Evolutionary conservation across 2,888 invertebrate genomes (phyloP).

Genomic region (Gari tellinella): DNA sequence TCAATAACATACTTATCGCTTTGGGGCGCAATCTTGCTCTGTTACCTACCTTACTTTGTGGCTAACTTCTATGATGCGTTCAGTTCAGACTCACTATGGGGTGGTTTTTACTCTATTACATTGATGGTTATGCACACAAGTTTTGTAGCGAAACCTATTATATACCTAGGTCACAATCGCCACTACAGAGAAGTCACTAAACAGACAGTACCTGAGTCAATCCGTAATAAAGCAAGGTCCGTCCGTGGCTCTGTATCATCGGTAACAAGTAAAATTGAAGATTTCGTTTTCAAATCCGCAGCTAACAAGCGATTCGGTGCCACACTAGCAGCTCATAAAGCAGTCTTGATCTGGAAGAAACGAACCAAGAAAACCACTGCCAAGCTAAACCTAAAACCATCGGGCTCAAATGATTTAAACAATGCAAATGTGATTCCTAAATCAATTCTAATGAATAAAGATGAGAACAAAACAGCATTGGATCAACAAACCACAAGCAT

Average conservation of each 20-base stretch:
- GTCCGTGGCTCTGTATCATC: constrained; percentile 44
- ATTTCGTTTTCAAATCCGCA: constrained; percentile 57
- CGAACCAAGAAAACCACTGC: constrained; percentile 7
- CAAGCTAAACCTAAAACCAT: too few species aligned
- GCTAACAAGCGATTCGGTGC: constrained; percentile 47
- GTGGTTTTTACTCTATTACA: constrained; percentile 59
- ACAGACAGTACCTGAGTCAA: constrained; percentile 59
- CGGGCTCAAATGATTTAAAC: too few species aligned
- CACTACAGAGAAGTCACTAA: constrained; percentile 60
- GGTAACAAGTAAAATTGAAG: constrained; percentile 54
- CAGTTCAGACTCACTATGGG: constrained; percentile 50
- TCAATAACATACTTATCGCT: constrained; percentile 65
- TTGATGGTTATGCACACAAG: constrained; percentile 58
- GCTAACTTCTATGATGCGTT: constrained; percentile 45
- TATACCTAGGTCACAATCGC: constrained; percentile 67
- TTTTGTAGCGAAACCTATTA: constrained; percentile 64
- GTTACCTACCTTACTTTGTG: constrained; percentile 60
- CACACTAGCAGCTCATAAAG: constrained; percentile 53
- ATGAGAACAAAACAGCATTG: background rate
- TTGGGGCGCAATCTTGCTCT: constrained; percentile 48
- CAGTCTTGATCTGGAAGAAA: constrained; percentile 58
- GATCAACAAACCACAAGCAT: background rate
- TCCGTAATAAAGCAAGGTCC: constrained; percentile 46
- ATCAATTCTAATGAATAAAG: background rate
- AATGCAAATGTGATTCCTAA: background rate